Conservation (phyloP, 2,888 invertebrate species). For the Chesias legatella region DNA sequence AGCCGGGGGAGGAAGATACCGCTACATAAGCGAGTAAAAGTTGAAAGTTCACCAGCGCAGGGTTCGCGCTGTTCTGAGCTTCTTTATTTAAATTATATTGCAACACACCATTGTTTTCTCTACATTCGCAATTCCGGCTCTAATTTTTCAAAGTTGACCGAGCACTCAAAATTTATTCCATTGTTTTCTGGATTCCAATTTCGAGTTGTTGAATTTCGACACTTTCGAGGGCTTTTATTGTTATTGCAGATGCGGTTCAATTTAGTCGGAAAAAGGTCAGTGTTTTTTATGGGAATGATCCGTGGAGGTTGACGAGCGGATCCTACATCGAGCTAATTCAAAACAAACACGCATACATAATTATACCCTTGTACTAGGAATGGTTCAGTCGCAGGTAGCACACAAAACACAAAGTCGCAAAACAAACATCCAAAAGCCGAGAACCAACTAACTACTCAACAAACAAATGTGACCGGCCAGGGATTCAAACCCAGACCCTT, state of each 20-base stretch:
- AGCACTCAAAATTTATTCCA: conserved; percentile 46
- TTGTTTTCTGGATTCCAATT: conserved; percentile 55
- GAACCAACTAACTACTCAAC: too few relatives aligned
- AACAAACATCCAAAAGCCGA: too few relatives aligned
- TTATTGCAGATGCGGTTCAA: conserved; percentile 55
- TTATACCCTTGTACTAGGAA: too few relatives aligned
- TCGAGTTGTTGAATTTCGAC: conserved; percentile 43
- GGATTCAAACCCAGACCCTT: too few relatives aligned
- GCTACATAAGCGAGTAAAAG: conserved; percentile 72
- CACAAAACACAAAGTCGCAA: too few relatives aligned
- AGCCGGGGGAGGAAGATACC: conserved; percentile 38
- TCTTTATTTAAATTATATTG: conserved; percentile 80
- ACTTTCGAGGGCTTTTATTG: conserved; percentile 46
- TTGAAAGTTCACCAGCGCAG: conserved; percentile 77
- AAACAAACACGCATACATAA: too few relatives aligned
- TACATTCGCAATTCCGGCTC: conserved; percentile 62
- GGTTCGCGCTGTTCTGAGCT: conserved; percentile 68
- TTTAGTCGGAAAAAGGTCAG: conserved; percentile 56
- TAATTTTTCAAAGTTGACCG: conserved; percentile 63
- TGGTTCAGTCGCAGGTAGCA: too few relatives aligned
- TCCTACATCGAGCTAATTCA: conserved; percentile 44
- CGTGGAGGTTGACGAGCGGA: conserved; percentile 40
- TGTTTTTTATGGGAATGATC: conserved; percentile 45
- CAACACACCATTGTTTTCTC: conserved; percentile 77
- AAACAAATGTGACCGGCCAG: too few relatives aligned